Evolutionary conservation across 2,113 vertebrate species (phyloP), one percentile per base, ranked within the genome.

Genomic region (Ia io): DNA sequence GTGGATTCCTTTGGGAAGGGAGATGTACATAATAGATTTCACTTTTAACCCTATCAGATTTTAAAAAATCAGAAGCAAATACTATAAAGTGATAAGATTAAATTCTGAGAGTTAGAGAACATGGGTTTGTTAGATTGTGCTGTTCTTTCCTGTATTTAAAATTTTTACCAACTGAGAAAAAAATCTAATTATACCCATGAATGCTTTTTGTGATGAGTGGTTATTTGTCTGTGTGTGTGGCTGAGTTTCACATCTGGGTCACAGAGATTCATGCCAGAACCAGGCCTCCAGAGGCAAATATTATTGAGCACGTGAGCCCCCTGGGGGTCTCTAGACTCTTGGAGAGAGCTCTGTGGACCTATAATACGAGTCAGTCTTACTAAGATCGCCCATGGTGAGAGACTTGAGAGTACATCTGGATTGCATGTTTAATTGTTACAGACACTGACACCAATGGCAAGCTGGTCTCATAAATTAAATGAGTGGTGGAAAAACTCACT

Each of bases 141-240:
- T 74, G 49, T 40, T 95, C 89, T 95, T 56, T 92, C 94, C 83
- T 94, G 89, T 97, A 93, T 96, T 96, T 96, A 96, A 95, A 85
- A 82, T 69, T 96, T 96, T 91, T 95, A 95, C 42, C 87, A 90
- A 84, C 93, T 74, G 83, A 93, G 83, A 85, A 77, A 91, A 95
- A 96, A 97, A 96, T 91, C 79, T 93, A 97, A 97, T 97, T 97
- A 96, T 97, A 96, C 30, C 74, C 96, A 83, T 65, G 94, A 96
- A 94, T 51, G 94, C 86, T 37, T 97, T 88, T 84, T 93, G 88
- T 87, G 74, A 96, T 95, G 71, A 88, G 35, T 89, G 67, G 88
- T 95, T 95, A 96, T 94, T 85, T 94, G 78, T 85, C 61, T 92
- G 61, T 92, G 42, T 87, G 51, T 96, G 78, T 61, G 94, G 30